Base-by-base conservation (phyloP, 2,113 vertebrate species). In the Gopherus flavomarginatus region DNA sequence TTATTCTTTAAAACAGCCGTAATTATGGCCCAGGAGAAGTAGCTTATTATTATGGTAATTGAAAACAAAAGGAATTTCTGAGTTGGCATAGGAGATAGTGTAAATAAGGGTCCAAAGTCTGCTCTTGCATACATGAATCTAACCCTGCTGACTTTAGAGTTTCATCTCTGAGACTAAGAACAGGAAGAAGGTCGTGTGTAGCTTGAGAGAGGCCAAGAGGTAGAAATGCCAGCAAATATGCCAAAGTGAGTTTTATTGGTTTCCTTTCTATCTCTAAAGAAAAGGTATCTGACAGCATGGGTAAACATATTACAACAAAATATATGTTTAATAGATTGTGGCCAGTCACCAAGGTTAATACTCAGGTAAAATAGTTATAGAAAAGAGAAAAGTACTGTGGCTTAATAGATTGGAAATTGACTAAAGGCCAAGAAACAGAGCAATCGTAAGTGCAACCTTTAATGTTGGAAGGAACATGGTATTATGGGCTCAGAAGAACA, bases 401-500 rank as follows among this genome's bases (percentile, higher is more conserved):
- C 24, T 94, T 96, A 97, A 82, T 97, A 92, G 85, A 72, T 92
- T 93, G 81, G 81, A 96, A 97, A 97, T 87, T 78, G 87, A 50
- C 82, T 94, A 75, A 87, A 91, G 78, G 31, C 35, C 0, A 5
- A 50, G 24, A 80, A 24, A 86, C n/a, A 2, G 5, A 52, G 52
- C 31, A 52, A 81, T 92, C 59, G 56, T 69, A 35, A 94, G 86
- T 42, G 44, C 8, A 83, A 29, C 77, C 83, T 92, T 83, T 87
- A 22, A 24, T 16, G 27, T 85, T 83, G 35, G 29, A 93, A 27
- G 52, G 4, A 82, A 56, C 4, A 52, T 72, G 35, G 6, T 56
- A 24, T 80, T 81, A 75, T 7, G 29, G 10, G 22, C 57, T 92
- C 19, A 47, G 59, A 38, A 81, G 44, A 92, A 96, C n/a, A 22